Evolutionary conservation across 2,797 vertebrate species (phyloP), one percentile per base, ranked within the genome.

Genomic region (Sarcoramphus papa): DNA sequence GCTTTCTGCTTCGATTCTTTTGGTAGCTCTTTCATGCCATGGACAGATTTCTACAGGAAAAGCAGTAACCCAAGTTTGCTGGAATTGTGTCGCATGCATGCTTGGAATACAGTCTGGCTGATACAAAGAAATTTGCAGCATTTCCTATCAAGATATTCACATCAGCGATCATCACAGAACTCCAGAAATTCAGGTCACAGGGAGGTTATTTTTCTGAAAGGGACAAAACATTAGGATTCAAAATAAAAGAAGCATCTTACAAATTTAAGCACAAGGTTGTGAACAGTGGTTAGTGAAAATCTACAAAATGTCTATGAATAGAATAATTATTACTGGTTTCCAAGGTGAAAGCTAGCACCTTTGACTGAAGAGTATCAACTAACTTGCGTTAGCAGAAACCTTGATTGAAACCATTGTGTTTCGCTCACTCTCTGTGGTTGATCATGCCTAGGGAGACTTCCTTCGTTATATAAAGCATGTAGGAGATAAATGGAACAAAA

Each of bases 401-500:
- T 82, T 95, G 95, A 96, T 92, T 96, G 95, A 96, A 95, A 94
- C 73, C 70, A 95, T 92, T 94, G 94, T 85, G 74, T 59, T 95
- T 95, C 90, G 88, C 91, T 92, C 92, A 94, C 89, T 95, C 90
- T 90, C 81, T 75, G 81, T 48, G 69, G 91, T 37, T 95, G 87
- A 95, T 89, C 92, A 92, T 56, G 85, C 74, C 95, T 85, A 93
- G 20, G 47, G 96, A 97, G 95, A 96, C 95, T 96, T 96, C 81
- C 94, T 97, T 96, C 93, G 94, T 97, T 97, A 95, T 92, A 95
- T 93, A 85, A 93, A 87, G 82, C 0, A 2, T 84, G 72, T 72
- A 94, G 69, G 83, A 97, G 94, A 97, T 84, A 96, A 97, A 97
- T 88, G 89, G 92, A 96, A 91, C 86, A 97, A 96, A 96, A 96